phyloP scores from a whole-genome alignment of 1,140 invertebrate species.

The Penaeus chinensis region DNA sequence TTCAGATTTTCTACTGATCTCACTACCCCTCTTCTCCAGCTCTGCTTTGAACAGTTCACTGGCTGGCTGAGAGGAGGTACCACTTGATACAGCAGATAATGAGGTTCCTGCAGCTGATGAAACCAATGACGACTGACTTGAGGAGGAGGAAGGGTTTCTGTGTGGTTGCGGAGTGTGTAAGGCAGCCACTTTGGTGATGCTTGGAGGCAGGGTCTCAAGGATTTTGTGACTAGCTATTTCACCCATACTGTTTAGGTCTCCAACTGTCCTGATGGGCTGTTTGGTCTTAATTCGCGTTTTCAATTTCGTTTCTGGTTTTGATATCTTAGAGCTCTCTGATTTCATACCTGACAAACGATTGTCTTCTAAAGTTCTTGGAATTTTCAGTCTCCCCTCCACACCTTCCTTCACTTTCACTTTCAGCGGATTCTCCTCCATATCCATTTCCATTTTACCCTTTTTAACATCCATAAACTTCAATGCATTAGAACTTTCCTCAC shows the following conservation, averaged over 20 bases:
- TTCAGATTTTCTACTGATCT: slow-evolving; percentile 44
- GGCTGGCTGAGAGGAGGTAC: slow-evolving; percentile 13
- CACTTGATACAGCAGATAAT: slow-evolving; percentile 8
- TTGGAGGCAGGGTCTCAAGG: slow-evolving; percentile 62
- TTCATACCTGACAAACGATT: slow-evolving; percentile 50
- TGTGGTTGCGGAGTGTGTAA: slow-evolving; percentile 64
- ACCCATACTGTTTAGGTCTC: slow-evolving; percentile 63
- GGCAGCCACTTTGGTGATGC: slow-evolving; percentile 63
- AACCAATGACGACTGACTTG: slow-evolving; percentile 21
- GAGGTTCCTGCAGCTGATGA: slow-evolving; percentile 23
- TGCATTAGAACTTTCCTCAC: slow-evolving; percentile 44
- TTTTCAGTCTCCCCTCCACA: slow-evolving; percentile 56
- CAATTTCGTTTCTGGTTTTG: slow-evolving; percentile 58
- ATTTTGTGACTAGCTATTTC: slow-evolving; percentile 65
- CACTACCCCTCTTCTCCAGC: slow-evolving; percentile 53
- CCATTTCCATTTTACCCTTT: slow-evolving; percentile 58
- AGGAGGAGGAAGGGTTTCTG: slow-evolving; percentile 62
- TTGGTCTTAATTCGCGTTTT: slow-evolving; percentile 60
- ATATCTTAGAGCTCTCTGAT: slow-evolving; percentile 53
- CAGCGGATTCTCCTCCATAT: slow-evolving; percentile 59
- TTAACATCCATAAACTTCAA: slow-evolving; percentile 62
- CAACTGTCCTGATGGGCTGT: slow-evolving; percentile 58
- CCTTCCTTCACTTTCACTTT: slow-evolving; percentile 63
- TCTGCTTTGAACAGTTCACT: slow-evolving; percentile 50
- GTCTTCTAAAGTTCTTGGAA: slow-evolving; percentile 55